Conservation (phyloP, 2,113 vertebrate species). For the Tetrax tetrax region DNA sequence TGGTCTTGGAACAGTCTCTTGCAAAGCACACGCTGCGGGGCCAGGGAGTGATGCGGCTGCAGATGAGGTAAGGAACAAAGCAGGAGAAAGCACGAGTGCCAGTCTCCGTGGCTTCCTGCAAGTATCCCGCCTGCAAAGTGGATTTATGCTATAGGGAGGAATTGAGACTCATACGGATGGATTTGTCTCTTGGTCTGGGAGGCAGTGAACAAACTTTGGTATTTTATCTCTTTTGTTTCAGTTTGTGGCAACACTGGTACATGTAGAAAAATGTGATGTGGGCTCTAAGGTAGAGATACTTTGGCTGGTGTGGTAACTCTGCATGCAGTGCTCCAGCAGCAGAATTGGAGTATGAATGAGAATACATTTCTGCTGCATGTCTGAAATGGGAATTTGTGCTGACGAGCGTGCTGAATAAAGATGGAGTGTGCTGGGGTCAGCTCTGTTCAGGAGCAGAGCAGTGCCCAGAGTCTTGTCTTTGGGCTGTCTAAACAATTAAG, state of each 20-base stretch:
- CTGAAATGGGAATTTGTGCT: not conserved
- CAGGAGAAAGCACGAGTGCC: accelerated
- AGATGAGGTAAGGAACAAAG: not conserved
- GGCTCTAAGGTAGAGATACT: not conserved
- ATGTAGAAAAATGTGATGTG: accelerated
- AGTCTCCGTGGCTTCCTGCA: not conserved
- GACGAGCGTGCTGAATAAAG: not conserved
- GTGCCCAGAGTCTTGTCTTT: not conserved
- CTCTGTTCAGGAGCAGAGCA: not conserved
- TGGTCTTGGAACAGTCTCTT: not conserved
- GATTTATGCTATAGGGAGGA: not conserved
- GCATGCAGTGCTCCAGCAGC: not conserved
- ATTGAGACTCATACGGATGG: not conserved
- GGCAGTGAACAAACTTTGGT: too few relatives aligned
- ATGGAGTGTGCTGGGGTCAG: not conserved
- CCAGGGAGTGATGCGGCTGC: accelerated
- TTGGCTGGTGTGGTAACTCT: not conserved
- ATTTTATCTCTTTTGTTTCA: not conserved
- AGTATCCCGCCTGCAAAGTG: not conserved
- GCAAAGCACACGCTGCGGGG: too few relatives aligned
- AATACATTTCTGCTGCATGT: accelerated
- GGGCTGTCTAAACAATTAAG: not conserved
- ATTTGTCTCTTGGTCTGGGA: not conserved
- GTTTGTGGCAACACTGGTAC: accelerated
- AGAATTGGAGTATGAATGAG: not conserved